phyloP scores from a whole-genome alignment of 2,113 vertebrate genomes.

The Chaenocephalus aceratus region DNA sequence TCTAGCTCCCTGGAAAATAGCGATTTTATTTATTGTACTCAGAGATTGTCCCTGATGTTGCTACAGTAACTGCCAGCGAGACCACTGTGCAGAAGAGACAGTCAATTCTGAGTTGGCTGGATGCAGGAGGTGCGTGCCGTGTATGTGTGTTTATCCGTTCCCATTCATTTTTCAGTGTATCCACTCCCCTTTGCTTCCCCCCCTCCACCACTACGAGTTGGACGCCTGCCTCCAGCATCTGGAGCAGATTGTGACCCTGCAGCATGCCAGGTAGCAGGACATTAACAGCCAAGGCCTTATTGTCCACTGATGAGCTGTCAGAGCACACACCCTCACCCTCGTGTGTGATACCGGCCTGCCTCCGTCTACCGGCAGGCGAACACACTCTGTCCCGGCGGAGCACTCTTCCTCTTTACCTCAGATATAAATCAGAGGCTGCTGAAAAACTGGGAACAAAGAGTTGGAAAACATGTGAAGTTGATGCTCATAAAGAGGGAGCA shows the following conservation, averaged over 20 bases:
- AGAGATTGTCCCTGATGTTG: slow-evolving; percentile 69
- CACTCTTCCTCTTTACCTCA: slow-evolving; percentile 61
- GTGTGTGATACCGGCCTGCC: slow-evolving; percentile 51
- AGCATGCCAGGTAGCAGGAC: slow-evolving; percentile 72
- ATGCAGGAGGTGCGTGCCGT: slow-evolving; percentile 41
- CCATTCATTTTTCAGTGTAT: slow-evolving; percentile 65
- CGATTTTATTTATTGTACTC: slow-evolving; percentile 71
- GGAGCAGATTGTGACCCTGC: slow-evolving; percentile 71
- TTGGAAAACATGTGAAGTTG: slow-evolving; percentile 48
- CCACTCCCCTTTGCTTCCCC: slow-evolving; percentile 45
- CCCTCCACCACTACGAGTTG: slow-evolving; percentile 47
- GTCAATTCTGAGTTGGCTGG: slow-evolving; percentile 41
- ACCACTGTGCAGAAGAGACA: slow-evolving; percentile 35
- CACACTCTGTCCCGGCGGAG: slow-evolving; percentile 38
- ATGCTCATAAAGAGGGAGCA: slow-evolving; percentile 47
- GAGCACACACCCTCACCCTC: slow-evolving; percentile 58
- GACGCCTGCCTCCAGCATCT: slow-evolving; percentile 74
- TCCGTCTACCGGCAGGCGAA: slow-evolving; percentile 14
- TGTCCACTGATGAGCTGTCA: slow-evolving; percentile 77
- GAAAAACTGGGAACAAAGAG: slow-evolving; percentile 42
- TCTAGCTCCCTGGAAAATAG: slow-evolving; percentile 54
- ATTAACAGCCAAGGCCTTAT: slow-evolving; percentile 76
- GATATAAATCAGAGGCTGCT: slow-evolving; percentile 66
- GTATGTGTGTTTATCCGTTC: slow-evolving; percentile 29
- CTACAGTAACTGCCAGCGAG: slow-evolving; percentile 55